A percentile compares a stretch with the other conserved stretches of the same genome.
Conservation (phyloP, 1,140 invertebrate genomes). For the Kradibia gibbosae region DNA sequence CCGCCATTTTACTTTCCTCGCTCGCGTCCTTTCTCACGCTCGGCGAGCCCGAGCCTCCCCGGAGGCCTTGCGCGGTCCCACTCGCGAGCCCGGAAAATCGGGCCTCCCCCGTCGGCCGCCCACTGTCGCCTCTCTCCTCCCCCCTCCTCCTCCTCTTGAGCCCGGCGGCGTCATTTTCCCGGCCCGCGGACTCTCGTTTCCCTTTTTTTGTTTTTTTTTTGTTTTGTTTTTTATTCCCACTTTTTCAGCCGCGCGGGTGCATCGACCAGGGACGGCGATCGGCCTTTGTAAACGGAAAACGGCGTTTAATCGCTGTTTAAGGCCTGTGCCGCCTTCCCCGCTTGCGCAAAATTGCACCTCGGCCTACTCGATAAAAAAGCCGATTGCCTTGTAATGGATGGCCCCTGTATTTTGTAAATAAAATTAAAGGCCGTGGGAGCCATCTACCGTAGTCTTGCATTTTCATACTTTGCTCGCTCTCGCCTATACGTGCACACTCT, state of each 20-base stretch:
- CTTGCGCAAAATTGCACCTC: neutral
- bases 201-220: neutral
- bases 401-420: neutral
- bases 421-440: neutral
- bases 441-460: too few relatives aligned
- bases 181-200: neutral
- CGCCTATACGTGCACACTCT: too few relatives aligned
- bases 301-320: neutral
- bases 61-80: neutral
- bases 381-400: neutral
- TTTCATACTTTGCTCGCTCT: too few relatives aligned
- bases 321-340: too few relatives aligned
- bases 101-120: neutral
- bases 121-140: neutral
- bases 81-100: neutral
- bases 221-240: neutral
- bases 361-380: neutral
- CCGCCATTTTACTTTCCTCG: slow-evolving; percentile 63
- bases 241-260: neutral
- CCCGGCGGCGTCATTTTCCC: neutral
- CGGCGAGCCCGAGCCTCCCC: neutral
- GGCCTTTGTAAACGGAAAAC: neutral
- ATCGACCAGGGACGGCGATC: neutral
- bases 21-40: slow-evolving; percentile 57
- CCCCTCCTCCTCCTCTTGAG: neutral